Evolutionary conservation across 2,113 vertebrate genomes (phyloP).

Genomic region (Carassius auratus): DNA sequence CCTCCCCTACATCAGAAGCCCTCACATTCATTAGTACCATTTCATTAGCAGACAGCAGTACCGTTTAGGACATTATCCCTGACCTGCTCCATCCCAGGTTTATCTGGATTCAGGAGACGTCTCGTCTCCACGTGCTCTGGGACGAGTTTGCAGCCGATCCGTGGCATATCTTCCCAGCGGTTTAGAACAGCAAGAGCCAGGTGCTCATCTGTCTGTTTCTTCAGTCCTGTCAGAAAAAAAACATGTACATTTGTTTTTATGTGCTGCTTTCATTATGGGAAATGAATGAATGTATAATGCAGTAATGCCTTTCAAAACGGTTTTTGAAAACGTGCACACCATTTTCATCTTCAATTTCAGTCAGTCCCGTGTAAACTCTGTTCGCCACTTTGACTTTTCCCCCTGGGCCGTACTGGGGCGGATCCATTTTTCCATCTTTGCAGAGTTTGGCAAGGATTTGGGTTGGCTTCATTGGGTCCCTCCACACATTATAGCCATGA

Average conservation of each 20-base stretch:
- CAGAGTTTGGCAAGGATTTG: slow-evolving; percentile 92
- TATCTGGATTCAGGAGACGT: slow-evolving; percentile 90
- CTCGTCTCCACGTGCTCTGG: slow-evolving; percentile 94
- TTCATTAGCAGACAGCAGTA: neutral
- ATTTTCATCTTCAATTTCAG: slow-evolving; percentile 94
- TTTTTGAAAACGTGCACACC: slow-evolving; percentile 70
- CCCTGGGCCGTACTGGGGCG: slow-evolving; percentile 90
- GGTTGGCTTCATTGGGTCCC: slow-evolving; percentile 92
- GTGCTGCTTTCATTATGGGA: neutral
- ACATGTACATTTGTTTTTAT: neutral
- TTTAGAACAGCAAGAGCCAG: slow-evolving; percentile 85
- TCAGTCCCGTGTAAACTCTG: slow-evolving; percentile 85
- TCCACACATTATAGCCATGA: slow-evolving; percentile 93
- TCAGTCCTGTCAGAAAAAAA: slow-evolving; percentile 79
- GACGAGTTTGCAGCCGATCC: slow-evolving; percentile 87
- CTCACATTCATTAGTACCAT: neutral
- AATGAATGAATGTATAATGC: too few relatives aligned
- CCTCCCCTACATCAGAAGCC: slow-evolving; percentile 81
- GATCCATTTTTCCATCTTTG: slow-evolving; percentile 92
- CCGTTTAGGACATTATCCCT: slow-evolving; percentile 22
- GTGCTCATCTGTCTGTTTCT: slow-evolving; percentile 92
- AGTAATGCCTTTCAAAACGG: neutral
- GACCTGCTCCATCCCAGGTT: slow-evolving; percentile 97
- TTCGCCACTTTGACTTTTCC: slow-evolving; percentile 93
- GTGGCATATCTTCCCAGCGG: slow-evolving; percentile 92